Evolutionary conservation across 2,888 invertebrate genomes (phyloP).

Genomic region (Ferdinandea cuprea): DNA sequence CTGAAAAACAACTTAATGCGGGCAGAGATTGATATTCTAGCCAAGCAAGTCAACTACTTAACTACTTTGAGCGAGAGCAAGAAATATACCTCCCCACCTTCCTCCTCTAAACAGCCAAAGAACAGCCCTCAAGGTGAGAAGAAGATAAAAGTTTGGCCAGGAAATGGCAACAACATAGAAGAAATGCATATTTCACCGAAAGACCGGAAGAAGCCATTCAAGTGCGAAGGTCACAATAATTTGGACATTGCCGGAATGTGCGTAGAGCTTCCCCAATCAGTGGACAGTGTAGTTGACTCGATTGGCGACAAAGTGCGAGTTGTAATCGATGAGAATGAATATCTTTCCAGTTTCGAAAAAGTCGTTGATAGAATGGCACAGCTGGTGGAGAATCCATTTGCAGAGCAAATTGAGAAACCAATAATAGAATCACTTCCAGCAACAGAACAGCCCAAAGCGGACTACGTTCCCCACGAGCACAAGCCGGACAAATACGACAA

Average conservation of each 20-base stretch:
- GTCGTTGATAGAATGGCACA: slow-evolving; percentile 29
- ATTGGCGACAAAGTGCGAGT: slow-evolving; percentile 14
- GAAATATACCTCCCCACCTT: slow-evolving; percentile 21
- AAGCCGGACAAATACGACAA: slow-evolving; percentile 28
- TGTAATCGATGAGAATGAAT: slow-evolving; percentile 26
- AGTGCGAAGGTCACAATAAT: slow-evolving; percentile 78
- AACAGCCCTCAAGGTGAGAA: slow-evolving; percentile 64
- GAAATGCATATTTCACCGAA: slow-evolving; percentile 77
- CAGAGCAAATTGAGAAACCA: neutral
- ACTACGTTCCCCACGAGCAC: slow-evolving; percentile 53
- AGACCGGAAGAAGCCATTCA: slow-evolving; percentile 78
- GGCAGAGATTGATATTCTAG: slow-evolving; percentile 81
- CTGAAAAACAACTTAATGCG: slow-evolving; percentile 81
- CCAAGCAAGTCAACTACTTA: slow-evolving; percentile 80
- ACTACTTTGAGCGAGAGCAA: slow-evolving; percentile 68
- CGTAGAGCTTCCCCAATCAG: slow-evolving; percentile 73
- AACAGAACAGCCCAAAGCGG: neutral
- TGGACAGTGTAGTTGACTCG: slow-evolving; percentile 26
- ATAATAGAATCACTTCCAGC: neutral
- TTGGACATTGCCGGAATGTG: slow-evolving; percentile 80
- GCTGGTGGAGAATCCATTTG: slow-evolving; percentile 37
- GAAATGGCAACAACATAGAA: slow-evolving; percentile 77
- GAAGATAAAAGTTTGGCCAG: slow-evolving; percentile 79
- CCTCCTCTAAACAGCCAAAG: slow-evolving; percentile 39
- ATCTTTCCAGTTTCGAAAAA: slow-evolving; percentile 33